Evolutionary conservation across 2,797 vertebrate species (phyloP).

Genomic region (Myotis findleyi): DNA sequence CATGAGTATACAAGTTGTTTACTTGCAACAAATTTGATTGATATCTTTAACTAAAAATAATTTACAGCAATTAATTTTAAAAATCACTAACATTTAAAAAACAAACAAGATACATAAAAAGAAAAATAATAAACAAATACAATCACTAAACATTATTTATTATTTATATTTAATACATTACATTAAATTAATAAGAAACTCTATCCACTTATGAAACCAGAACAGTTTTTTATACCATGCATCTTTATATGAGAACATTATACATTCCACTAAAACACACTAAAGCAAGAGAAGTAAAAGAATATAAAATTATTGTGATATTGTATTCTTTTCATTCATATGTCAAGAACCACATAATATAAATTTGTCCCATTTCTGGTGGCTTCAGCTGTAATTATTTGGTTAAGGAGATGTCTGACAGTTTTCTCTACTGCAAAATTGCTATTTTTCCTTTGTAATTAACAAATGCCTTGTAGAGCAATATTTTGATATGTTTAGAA

Average conservation of each 20-base stretch:
- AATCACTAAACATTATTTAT: neutral
- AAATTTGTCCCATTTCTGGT: neutral
- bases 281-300: neutral
- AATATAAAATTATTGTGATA: neutral
- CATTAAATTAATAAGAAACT: neutral
- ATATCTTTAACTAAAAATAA: slow-evolving; percentile 1
- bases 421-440: neutral
- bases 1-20: neutral
- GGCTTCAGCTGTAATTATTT: neutral
- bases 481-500: neutral
- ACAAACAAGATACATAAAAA: neutral
- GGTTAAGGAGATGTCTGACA: neutral
- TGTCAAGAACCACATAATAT: neutral
- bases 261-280: neutral
- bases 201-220: neutral
- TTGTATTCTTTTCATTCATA: neutral
- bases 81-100: slow-evolving; percentile 37
- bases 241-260: neutral
- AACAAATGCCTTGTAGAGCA: neutral
- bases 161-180: slow-evolving; percentile 33
- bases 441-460: neutral
- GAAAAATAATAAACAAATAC: neutral
- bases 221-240: neutral
- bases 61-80: neutral
- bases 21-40: neutral